Base-by-base conservation (phyloP, 2,888 invertebrate species). In the Tetramorium bicarinatum region DNA sequence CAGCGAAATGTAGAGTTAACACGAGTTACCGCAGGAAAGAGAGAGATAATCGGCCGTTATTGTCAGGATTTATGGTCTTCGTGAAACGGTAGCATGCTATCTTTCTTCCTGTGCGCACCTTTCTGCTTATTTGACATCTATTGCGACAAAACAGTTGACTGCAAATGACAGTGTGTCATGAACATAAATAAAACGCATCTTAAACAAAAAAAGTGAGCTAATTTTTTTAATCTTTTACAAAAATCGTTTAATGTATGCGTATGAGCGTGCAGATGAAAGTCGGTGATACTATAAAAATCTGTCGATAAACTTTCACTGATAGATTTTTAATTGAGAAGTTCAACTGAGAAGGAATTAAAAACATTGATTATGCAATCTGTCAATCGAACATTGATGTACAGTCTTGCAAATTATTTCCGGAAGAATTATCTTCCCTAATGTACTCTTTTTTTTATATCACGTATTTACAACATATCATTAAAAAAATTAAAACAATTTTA, bases 1-100 rank as follows among this genome's bases (percentile, higher is more conserved):
- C 25, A 56, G 47, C 61, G 13, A 74, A 71, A 38, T 81, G 21
- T 54, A 29, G 59, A 62, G 59, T 75, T 85, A 82, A 66, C 77
- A n/a, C 25, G 13, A 18, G 15, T 25, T 25, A 74, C 15, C 18
- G 18, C 9, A 34, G 29, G 11, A 8, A 47, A 29, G 11, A 9
- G 25, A 29, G 25, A 49, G 83, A 87, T 82, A 85, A 84, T 87
- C 76, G 80, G 34, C 44, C 34, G 18, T 29, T 76, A 82, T 82
- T 66, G 59, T 25, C 62, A 52, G 72, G 38, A 69, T 77, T 85
- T 84, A 82, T 59, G 74, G 47, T 49, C 21, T 61, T 56, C 66
- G 61, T 47, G 76, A 82, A 77, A 66, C 38, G 41, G 41, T 61
- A 75, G 44, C 49, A 29, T 47, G 52, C 29, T 74, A 66, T 61